Base-by-base conservation (phyloP, 2,113 vertebrate species). In the Hipposideros armiger region DNA sequence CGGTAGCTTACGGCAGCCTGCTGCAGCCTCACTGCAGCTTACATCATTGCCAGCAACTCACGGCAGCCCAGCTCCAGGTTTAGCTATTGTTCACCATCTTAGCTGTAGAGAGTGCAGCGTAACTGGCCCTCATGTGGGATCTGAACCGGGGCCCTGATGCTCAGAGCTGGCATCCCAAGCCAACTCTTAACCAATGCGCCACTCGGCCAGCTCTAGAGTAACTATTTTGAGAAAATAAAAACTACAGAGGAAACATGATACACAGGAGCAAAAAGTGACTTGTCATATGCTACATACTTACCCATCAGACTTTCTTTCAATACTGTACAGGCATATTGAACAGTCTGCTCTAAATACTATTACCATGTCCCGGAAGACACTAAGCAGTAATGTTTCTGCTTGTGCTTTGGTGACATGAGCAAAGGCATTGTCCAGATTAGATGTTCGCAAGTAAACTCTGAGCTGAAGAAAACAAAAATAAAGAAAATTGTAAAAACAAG, bases 381-480 rank as follows among this genome's bases (percentile, higher is more conserved):
- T 99, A 82, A 99, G 99, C 95, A 99, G 98, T 97, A 99, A 98
- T 0, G 99, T 99, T 98, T 99, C 99, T 22, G 99, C 98, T 87
- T 99, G 99, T 97, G 99, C 98, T 98, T 99, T 99, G 74, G 99
- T 99, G 98, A 99, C 98, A 8, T 99, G 99, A 64, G 99, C 99
- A 95, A 99, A 99, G 1, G 99, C 99, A 8, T 99, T 99, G 98
- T 99, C 99, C 97, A 99, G 99, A 97, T 99, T 99, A n/a, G 99
- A 99, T 0, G 99, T 99, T 95, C 99, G 98, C 87, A 99, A 98
- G 97, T 99, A 99, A 54, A 99, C 98, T 97, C 99, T 99, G 98
- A 99, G 97, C 99, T 99, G 47, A 36, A 97, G 73, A 56, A 81
- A 8, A 90, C 20, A 93, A 72, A 91, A 90, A 88, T n/a, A 67